Percentiles rank a stretch among this genome's conserved stretches.
These are phyloP conservation scores for Corythornis madagascariensis DNA, from an alignment of 2,113 vertebrate species.

Conservation along the genomic window DNA sequence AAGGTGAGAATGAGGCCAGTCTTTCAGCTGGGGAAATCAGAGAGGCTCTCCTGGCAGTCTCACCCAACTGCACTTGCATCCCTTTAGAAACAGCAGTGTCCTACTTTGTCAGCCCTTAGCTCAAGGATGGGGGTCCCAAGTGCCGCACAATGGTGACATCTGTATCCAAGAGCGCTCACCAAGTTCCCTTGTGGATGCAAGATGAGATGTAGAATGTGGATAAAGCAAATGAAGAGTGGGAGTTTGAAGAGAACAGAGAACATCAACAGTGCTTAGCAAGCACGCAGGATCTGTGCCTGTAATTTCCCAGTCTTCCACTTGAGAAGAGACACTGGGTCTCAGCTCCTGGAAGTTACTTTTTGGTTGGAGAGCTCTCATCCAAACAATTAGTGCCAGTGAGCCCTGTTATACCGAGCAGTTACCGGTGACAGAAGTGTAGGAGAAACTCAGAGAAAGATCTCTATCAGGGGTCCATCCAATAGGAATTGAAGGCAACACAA, in stretches of 20 bases:
- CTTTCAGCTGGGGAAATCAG: no score
- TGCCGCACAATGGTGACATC: accelerated
- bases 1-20: neutral
- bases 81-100: accelerated
- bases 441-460: neutral
- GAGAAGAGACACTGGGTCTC: no score
- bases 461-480: neutral
- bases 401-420: neutral
- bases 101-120: neutral
- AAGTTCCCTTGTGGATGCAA: accelerated
- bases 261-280: accelerated
- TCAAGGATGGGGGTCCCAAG: neutral
- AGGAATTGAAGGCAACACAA: neutral
- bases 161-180: neutral
- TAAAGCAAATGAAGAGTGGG: neutral
- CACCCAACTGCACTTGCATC: neutral
- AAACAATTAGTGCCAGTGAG: neutral
- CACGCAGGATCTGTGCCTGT: neutral
- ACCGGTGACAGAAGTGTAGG: neutral
- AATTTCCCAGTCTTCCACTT: neutral
- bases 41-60: neutral
- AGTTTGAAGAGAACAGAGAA: neutral
- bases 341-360: neutral
- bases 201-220: neutral
- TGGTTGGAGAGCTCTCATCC: neutral